These are phyloP conservation scores for Denticeps clupeoides DNA, from an alignment of 2,797 vertebrate species.

Conservation along the genomic window DNA sequence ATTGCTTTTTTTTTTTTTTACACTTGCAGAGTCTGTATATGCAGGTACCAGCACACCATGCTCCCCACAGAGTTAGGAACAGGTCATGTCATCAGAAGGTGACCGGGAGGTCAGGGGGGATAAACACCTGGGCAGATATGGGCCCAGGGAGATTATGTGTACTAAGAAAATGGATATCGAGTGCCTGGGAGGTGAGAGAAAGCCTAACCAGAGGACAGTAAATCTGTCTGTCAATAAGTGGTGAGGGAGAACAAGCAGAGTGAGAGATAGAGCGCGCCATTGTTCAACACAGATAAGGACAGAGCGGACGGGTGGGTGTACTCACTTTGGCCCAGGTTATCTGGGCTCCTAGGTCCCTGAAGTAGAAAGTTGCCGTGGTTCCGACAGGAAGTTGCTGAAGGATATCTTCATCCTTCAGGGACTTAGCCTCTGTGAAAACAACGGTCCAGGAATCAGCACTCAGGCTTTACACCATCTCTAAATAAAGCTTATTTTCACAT, in stretches of 20 bases:
- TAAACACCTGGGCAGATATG: constrained; percentile 56
- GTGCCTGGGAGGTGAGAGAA: constrained; percentile 36
- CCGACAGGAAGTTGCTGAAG: constrained; percentile 88
- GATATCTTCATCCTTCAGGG: constrained; percentile 81
- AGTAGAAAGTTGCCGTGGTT: constrained; percentile 88
- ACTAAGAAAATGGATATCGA: constrained; percentile 45
- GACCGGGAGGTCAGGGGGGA: constrained; percentile 46
- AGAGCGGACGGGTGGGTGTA: too few species aligned
- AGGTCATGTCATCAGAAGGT: constrained; percentile 30
- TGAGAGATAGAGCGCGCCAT: neutral
- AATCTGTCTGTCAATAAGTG: constrained; percentile 29
- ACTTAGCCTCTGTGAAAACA: constrained; percentile 68
- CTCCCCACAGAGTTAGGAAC: constrained; percentile 25
- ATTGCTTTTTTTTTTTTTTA: too few species aligned
- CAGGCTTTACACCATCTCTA: constrained; percentile 5
- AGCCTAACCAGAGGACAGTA: constrained; percentile 32
- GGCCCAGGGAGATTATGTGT: constrained; percentile 57
- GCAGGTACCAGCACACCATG: neutral
- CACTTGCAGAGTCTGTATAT: too few species aligned
- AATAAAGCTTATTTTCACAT: neutral
- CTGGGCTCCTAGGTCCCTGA: constrained; percentile 83
- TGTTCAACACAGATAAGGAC: too few species aligned
- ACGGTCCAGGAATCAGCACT: neutral
- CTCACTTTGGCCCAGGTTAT: constrained; percentile 84
- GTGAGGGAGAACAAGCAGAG: neutral